These are phyloP conservation scores for Leptoclinus maculatus DNA, from an alignment of 2,797 vertebrate genomes.

Conservation along the genomic window DNA sequence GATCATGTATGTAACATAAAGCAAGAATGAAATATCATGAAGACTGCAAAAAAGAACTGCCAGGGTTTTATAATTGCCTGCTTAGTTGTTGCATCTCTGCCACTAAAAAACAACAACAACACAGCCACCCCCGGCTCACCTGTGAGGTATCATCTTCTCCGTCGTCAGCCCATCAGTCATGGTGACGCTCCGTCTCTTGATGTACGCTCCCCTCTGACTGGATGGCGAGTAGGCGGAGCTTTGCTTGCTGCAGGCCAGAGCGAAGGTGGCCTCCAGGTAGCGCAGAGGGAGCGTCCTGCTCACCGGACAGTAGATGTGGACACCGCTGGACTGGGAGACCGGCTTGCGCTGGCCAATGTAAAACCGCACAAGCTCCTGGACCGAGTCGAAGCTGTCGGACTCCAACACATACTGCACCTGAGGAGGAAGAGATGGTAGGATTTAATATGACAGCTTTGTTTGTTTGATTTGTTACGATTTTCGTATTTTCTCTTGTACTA, in stretches of 20 bases:
- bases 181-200: constrained; percentile 96
- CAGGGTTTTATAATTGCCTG: neutral
- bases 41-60: constrained; percentile 8
- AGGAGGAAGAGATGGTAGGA: neutral
- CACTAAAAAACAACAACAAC: neutral
- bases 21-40: constrained; percentile 44
- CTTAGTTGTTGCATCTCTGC: neutral
- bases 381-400: constrained; percentile 93
- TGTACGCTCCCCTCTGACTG: constrained; percentile 91
- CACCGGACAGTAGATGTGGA: constrained; percentile 95
- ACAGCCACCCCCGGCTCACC: constrained; percentile 78
- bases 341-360: constrained; percentile 92
- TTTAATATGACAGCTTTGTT: neutral
- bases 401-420: constrained; percentile 94
- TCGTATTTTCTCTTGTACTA: neutral
- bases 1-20: constrained; percentile 68
- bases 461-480: neutral
- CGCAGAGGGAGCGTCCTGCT: constrained; percentile 96
- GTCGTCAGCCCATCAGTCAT: constrained; percentile 95
- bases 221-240: constrained; percentile 87
- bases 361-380: constrained; percentile 92
- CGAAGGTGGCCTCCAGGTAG: constrained; percentile 97
- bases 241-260: constrained; percentile 88
- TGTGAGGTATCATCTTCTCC: constrained; percentile 94
- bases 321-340: constrained; percentile 90